Conservation (phyloP, 1,140 invertebrate genomes). For the Halotydeus destructor region DNA sequence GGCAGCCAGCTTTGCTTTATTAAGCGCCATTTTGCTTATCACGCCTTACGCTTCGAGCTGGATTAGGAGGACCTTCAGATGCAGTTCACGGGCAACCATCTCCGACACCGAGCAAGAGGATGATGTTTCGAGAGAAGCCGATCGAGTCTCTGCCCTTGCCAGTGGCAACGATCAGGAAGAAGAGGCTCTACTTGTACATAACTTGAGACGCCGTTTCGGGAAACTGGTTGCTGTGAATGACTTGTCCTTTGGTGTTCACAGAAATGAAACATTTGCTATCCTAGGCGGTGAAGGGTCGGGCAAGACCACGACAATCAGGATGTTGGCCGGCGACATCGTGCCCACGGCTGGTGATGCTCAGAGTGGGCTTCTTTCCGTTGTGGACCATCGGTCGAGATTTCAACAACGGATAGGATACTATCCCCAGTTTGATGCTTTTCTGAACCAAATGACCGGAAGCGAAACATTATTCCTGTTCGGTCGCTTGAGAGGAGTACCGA, state of each 20-base stretch:
- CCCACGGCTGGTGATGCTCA: conserved; percentile 22
- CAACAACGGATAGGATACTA: conserved; percentile 30
- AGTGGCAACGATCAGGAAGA: background rate
- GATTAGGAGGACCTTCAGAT: too few species aligned
- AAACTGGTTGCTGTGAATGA: conserved; percentile 16
- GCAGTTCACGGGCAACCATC: too few species aligned
- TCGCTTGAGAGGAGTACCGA: background rate
- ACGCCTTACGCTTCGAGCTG: too few species aligned
- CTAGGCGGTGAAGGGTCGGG: conserved; percentile 27
- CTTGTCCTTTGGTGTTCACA: conserved; percentile 18
- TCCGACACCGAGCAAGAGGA: conserved; percentile 20
- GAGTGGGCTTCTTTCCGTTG: conserved; percentile 2
- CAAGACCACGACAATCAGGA: conserved; percentile 24
- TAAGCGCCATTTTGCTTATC: too few species aligned
- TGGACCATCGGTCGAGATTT: conserved; percentile 34
- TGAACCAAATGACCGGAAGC: conserved; percentile 50
- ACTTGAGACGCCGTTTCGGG: conserved; percentile 15
- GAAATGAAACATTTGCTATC: conserved; percentile 30
- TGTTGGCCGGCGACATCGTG: conserved; percentile 23
- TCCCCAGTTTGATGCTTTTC: conserved; percentile 47
- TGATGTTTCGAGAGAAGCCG: conserved; percentile 26
- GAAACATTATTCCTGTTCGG: background rate
- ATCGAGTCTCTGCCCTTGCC: background rate
- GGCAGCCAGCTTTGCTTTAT: too few species aligned
- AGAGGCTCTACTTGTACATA: conserved; percentile 14